A percentile compares a stretch with the other conserved stretches of the same genome.
Evolutionary conservation across 2,113 vertebrate species (phyloP).

Genomic region (Myotis brandtii): DNA sequence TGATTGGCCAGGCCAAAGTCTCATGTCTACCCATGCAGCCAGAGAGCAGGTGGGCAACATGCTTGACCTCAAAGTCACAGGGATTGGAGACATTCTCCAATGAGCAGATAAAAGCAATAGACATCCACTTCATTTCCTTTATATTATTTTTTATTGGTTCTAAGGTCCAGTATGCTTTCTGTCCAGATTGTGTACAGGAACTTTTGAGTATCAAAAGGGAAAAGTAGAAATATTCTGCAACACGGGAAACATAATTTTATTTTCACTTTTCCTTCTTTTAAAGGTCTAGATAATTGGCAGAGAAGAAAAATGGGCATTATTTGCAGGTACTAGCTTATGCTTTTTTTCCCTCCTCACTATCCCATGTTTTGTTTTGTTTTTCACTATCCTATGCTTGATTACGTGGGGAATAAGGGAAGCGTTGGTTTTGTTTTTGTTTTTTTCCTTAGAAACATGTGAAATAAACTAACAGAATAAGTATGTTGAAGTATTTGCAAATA

Average conservation of each 20-base stretch:
- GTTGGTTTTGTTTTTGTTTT: not conserved
- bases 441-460: not conserved
- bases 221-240: not conserved
- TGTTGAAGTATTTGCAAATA: not conserved
- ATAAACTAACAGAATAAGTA: conserved; percentile 43
- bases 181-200: not conserved
- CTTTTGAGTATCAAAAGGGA: not conserved
- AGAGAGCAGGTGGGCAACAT: not conserved
- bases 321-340: not conserved
- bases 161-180: not conserved
- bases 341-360: not conserved
- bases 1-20: not conserved
- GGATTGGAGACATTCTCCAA: not conserved
- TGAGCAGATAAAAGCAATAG: not conserved
- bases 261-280: not conserved
- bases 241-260: conserved; percentile 1
- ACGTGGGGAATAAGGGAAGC: not conserved
- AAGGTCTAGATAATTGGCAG: not conserved
- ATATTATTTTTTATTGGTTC: not conserved
- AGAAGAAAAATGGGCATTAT: conserved; percentile 6
- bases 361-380: not conserved
- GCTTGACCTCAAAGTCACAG: not conserved
- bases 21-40: not conserved
- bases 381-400: not conserved
- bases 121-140: not conserved